Percentiles rank a stretch among this genome's conserved stretches.
Evolutionary conservation across 2,888 invertebrate species (phyloP).

Genomic region (Chalcis sispes): DNA sequence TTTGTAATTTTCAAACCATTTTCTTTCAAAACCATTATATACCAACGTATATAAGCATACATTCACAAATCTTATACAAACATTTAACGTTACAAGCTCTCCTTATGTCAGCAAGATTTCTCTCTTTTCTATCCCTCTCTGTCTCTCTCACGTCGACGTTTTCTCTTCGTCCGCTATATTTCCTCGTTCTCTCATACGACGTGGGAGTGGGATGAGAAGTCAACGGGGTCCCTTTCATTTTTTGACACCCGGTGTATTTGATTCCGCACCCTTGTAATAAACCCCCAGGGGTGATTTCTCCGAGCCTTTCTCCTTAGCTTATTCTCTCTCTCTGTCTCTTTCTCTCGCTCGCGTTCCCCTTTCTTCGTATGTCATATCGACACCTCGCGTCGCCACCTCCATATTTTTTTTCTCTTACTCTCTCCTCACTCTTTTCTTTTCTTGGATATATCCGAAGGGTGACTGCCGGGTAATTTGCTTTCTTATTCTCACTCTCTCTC

Average conservation of each 20-base stretch:
- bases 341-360: conserved; percentile 54
- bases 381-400: conserved; percentile 65
- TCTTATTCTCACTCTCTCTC: conserved; percentile 66
- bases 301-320: too few relatives aligned
- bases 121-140: conserved; percentile 7
- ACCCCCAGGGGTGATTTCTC: conserved; percentile 72
- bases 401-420: conserved; percentile 51
- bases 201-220: not conserved
- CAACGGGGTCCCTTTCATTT: conserved; percentile 73
- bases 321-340: conserved; percentile 48
- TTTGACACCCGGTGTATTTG: conserved; percentile 77
- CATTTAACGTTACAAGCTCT: too few relatives aligned
- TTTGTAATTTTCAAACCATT: too few relatives aligned
- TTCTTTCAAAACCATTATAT: too few relatives aligned
- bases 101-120: too few relatives aligned
- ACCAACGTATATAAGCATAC: too few relatives aligned
- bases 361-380: conserved; percentile 73
- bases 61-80: too few relatives aligned
- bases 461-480: conserved; percentile 75
- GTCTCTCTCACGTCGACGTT: not conserved
- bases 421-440: conserved; percentile 48
- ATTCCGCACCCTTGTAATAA: conserved; percentile 76
- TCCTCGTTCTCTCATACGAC: not conserved
- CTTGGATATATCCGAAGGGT: conserved; percentile 63
- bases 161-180: not conserved